These are phyloP conservation scores for Limulus polyphemus DNA, from an alignment of 2,888 invertebrate species.

Conservation along the genomic window DNA sequence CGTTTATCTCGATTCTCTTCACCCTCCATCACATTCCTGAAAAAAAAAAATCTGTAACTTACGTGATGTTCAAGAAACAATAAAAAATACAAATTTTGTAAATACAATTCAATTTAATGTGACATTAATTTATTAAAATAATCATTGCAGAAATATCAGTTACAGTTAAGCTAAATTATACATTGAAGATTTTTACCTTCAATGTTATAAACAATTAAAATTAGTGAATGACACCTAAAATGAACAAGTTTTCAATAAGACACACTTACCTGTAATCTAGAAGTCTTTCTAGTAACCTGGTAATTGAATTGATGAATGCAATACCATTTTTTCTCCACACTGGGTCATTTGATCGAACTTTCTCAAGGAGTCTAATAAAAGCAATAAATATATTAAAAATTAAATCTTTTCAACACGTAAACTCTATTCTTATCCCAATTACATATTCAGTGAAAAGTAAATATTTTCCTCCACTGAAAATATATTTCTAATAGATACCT, in stretches of 20 bases:
- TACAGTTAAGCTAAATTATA: too few relatives aligned
- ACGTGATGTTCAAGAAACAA: too few relatives aligned
- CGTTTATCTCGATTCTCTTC: slow-evolving; percentile 83
- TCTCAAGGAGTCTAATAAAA: slow-evolving; percentile 58
- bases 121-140: too few relatives aligned
- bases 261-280: slow-evolving; percentile 62
- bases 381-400: background rate
- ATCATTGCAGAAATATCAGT: too few relatives aligned
- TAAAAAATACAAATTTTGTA: too few relatives aligned
- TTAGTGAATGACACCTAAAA: too few relatives aligned
- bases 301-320: slow-evolving; percentile 83
- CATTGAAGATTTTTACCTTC: too few relatives aligned
- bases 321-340: slow-evolving; percentile 84
- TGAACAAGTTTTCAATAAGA: background rate
- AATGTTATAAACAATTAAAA: too few relatives aligned
- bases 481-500: too few relatives aligned
- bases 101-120: too few relatives aligned
- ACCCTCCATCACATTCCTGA: slow-evolving; percentile 72
- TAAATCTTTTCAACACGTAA: background rate
- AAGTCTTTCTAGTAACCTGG: slow-evolving; percentile 69
- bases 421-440: background rate
- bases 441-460: too few relatives aligned
- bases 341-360: slow-evolving; percentile 69
- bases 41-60: slow-evolving; percentile 20
- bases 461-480: too few relatives aligned